Conservation (phyloP, 2,113 vertebrate species). For the pig (Sus scrofa) region T2T-Sscrofa CM000826.6:58950501-58951000, state of each 20-base stretch:
- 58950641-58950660: not conserved
- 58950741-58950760: not conserved
- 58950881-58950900: not conserved
- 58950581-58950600: not conserved
- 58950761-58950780: not conserved
- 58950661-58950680: not conserved
- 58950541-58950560: not conserved
- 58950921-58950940: not conserved
- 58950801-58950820: not conserved
- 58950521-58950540: not conserved
- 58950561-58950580: rapidly evolving
- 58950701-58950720: not conserved
- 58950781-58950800: not conserved
- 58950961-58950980: not conserved
- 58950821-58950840: not conserved
- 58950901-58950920: not conserved
- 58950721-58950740: not conserved
- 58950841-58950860: not conserved
- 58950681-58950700: not conserved
- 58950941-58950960: not conserved
- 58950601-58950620: not conserved
- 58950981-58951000: not conserved
- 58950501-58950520: not conserved
- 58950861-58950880: not conserved
- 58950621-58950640: not conserved